Percentiles rank a stretch among this genome's conserved stretches.
Evolutionary conservation across 2,888 invertebrate genomes (phyloP).

Genomic region (Tetropium fuscum): DNA sequence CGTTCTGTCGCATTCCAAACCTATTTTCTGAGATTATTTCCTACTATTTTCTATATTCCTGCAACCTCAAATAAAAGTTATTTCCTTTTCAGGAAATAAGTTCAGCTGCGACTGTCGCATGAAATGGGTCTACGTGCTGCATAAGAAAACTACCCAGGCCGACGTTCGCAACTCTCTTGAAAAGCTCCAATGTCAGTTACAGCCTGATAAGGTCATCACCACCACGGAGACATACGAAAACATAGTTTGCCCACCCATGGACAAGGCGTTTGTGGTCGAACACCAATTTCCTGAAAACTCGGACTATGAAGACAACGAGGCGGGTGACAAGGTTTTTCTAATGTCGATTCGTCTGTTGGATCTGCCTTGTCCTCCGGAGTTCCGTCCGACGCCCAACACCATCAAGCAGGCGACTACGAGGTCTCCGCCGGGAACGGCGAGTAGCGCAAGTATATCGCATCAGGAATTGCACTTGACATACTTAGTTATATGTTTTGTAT

Average conservation of each 20-base stretch:
- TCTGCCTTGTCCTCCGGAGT: conserved; percentile 63
- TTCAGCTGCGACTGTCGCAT: conserved; percentile 87
- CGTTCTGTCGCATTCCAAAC: too few species aligned
- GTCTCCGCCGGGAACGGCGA: conserved; percentile 48
- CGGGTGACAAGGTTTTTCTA: conserved; percentile 29
- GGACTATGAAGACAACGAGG: conserved; percentile 48
- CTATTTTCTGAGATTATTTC: too few species aligned
- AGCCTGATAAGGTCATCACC: conserved; percentile 49
- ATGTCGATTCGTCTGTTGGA: conserved; percentile 53
- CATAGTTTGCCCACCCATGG: conserved; percentile 29
- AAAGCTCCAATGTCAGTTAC: conserved; percentile 78
- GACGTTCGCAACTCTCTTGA: conserved; percentile 77
- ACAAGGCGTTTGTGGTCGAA: conserved; percentile 25
- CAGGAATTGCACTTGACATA: background rate
- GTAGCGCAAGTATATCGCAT: conserved; percentile 24
- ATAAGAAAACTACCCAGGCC: conserved; percentile 80
- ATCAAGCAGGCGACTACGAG: conserved; percentile 53
- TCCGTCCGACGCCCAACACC: conserved; percentile 56
- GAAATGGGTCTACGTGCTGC: conserved; percentile 82
- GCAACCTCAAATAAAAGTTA: background rate
- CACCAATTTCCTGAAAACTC: conserved; percentile 35
- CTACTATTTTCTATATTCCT: too few species aligned
- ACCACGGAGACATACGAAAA: conserved; percentile 32
- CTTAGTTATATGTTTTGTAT: conserved; percentile 13
- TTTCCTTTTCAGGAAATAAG: conserved; percentile 79